Base-by-base conservation (phyloP, 2,797 vertebrate species). In the Arremon aurantiirostris region DNA sequence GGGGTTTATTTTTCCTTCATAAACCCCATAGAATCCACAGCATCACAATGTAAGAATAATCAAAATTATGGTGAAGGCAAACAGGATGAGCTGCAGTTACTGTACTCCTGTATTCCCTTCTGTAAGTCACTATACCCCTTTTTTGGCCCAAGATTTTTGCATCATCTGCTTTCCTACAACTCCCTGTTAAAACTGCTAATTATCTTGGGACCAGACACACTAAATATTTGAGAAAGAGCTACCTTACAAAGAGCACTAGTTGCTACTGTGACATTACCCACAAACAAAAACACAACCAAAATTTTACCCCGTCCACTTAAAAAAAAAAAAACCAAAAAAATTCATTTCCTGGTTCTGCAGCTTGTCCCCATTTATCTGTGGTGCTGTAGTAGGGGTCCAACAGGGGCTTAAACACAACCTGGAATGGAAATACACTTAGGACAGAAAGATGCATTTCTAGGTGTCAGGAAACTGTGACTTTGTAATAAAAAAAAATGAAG, bases 401-500 rank as follows among this genome's bases (percentile, higher is more conserved):
- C 26, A 61, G 37, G 30, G 42, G 37, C 28, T 85, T 80, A 27
- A 86, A 77, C 42, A 68, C 26, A 76, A 11, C 11, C 28, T 14
- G 11, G 20, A 78, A 64, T 20, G 23, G 53, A 55, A 91, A 64
- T 35, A 46, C 22, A 59, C 13, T 35, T 2, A 37, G 56, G 77
- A 57, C 24, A 81, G 56, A 82, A 73, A 76, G 56, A 89, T 35
- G 69, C 79, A 91, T 57, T 92, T 78, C 49, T 77, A 91, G 76
- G 49, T 90, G 63, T 82, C 39, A 82, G 55, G 34, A 91, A 70
- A 90, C 52, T 89, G 60, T 89, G 49, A 82, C 34, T 91, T 86
- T 82, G 81, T 84, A 91, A 90, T 95, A 76, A 93, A 94, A 93
- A 93, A 95, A 90, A 70, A 93, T 79, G 47, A 87, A 95, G 80